Base-by-base conservation (phyloP, 2,113 vertebrate species). In the Microcebus jonahi region DNA sequence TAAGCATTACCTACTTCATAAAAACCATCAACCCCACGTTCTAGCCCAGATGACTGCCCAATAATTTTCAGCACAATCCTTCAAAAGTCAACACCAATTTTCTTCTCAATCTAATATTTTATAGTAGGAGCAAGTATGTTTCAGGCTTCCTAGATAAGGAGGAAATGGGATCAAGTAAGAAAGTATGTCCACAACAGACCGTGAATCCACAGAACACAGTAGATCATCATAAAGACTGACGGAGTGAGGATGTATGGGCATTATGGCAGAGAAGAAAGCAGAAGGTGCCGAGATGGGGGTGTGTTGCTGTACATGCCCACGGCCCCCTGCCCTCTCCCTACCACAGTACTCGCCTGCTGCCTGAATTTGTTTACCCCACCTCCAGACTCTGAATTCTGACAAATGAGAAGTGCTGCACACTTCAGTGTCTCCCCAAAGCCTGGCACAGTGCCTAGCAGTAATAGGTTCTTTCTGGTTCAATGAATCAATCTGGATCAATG, bases 51-150 rank as follows among this genome's bases (percentile, higher is more conserved):
- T 13, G 70, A 27, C 6, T 13, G 39, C 25, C 48, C 42, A 89
- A 5, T 65, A 59, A 91, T 88, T 91, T 95, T 92, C 80, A 80
- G 53, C 42, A 53, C 36, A 90, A 71, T 29, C 27, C 45, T 90
- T 82, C 39, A 86, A 90, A 94, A 79, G 23, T 14, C 39, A 94
- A 63, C 7, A 53, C n/a, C 36, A 88, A 8, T 55, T 93, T 96
- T 67, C 45, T 65, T 91, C 63, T 94, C 92, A 76, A 76, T 42
- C 15, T 75, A 71, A 31, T 48, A 95, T 79, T 84, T 91, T 15
- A 45, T n/a, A 86, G 7, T 67, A 79, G 18, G 0, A 80, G 25
- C 42, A 89, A 90, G 8, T 65, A 76, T 34, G 17, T 39, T 79
- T 70, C 59, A 88, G 85, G 6, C 29, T 94, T 90, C 53, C 39